Evolutionary conservation across 2,888 invertebrate genomes (phyloP), one percentile per base, ranked within the genome.

Genomic region (Leuctra nigra): DNA sequence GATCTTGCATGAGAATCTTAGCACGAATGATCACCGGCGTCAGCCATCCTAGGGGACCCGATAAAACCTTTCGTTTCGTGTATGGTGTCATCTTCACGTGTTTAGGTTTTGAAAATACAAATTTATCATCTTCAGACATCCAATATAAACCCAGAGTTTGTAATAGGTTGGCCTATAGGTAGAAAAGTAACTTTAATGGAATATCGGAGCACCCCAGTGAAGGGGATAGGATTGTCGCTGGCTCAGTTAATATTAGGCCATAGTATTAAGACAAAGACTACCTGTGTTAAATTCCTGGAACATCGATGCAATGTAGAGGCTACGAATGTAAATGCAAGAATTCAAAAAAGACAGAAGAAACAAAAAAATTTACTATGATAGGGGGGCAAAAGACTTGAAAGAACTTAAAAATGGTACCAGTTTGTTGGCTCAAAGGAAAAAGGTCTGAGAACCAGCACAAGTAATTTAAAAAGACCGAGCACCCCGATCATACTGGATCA

Each of bases 401-500:
- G 29, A 11, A 4, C 20, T 48, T 11, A 29, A 25, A 48, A 14
- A 11, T n/a, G 48, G 29, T 16, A 33, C 14, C 11, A 25, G 20
- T n/a, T 16, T 48, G 4, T 14, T 48, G 25, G 14, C 33, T 25
- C 29, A 14, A 14, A 24, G 20, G 20, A 11, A 16, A 20, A 29
- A 29, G 4, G 16, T 29, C n/a, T 47, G 47, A 24, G 47, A 47
- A 25, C 47, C 47, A 24, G 47, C 24, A 3, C 13, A 11, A 23
- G 47, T 47, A 2, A 47, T 11, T 24, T 23, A 11, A 13, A 11
- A n/a, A 24, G 6, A 25, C 24, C n/a, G 4, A n/a, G 25, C 47
- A 24, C 47, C 47, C n/a, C 22, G 47, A 23, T 48, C 48, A 16
- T 48, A 48, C 29, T n/a, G 25, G 29, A 20, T 48, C n/a, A 25